Percentiles rank a stretch among this genome's conserved stretches.
These are phyloP conservation scores for Oophaga sylvatica DNA, from an alignment of 2,797 vertebrate species.

Conservation along the genomic window DNA sequence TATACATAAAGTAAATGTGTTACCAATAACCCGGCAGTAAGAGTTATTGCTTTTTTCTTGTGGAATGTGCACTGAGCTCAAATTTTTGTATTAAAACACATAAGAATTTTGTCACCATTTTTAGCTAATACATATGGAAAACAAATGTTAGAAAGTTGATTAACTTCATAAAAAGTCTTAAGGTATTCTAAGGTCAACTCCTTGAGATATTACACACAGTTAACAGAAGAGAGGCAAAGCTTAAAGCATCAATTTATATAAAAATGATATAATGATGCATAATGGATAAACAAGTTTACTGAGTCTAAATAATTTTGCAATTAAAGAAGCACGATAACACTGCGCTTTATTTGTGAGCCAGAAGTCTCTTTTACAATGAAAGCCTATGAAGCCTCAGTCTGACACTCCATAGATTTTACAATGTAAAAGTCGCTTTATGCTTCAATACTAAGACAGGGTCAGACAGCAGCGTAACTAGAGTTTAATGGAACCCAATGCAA, in stretches of 20 bases:
- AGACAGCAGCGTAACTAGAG: too few relatives aligned
- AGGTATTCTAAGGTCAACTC: neutral
- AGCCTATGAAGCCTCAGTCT: too few relatives aligned
- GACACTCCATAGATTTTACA: too few relatives aligned
- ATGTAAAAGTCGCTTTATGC: too few relatives aligned
- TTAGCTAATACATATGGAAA: conserved; percentile 22
- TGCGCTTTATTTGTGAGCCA: too few relatives aligned
- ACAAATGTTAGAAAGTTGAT: conserved; percentile 15
- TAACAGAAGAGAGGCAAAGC: neutral
- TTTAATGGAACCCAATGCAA: too few relatives aligned
- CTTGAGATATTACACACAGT: neutral
- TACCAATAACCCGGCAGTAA: conserved; percentile 15
- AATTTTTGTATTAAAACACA: neutral
- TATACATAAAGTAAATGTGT: neutral
- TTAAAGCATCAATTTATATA: neutral
- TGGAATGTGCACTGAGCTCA: neutral
- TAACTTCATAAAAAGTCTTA: neutral
- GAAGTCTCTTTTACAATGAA: too few relatives aligned
- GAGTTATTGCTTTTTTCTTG: neutral
- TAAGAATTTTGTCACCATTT: neutral
- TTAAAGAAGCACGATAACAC: neutral
- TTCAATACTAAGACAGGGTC: too few relatives aligned
- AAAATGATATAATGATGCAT: neutral
- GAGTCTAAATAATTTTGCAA: neutral
- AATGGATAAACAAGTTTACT: neutral